These are phyloP conservation scores for Macrotus californicus DNA, from an alignment of 2,113 vertebrate species.

Conservation along the genomic window DNA sequence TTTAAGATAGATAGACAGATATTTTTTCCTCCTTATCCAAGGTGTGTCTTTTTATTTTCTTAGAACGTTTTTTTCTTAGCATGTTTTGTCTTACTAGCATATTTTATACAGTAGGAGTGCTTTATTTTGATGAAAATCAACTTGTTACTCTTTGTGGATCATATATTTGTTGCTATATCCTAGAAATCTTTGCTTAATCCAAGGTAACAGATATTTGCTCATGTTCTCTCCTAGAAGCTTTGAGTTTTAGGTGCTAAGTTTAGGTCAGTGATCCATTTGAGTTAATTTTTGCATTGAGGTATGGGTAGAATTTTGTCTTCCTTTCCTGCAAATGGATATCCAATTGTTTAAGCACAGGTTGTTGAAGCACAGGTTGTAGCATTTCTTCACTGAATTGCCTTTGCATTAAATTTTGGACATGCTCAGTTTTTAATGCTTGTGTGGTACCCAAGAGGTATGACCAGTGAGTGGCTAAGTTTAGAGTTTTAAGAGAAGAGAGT, in stretches of 20 bases:
- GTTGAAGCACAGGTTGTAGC: not conserved
- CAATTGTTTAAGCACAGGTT: not conserved
- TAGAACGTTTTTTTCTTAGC: no score
- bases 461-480: not conserved
- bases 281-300: not conserved
- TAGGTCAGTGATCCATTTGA: not conserved
- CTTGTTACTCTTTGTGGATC: not conserved
- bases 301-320: not conserved
- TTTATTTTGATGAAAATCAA: not conserved
- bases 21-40: not conserved
- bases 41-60: not conserved
- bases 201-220: not conserved
- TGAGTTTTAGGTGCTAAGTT: not conserved
- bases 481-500: not conserved
- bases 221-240: not conserved
- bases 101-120: not conserved
- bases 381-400: not conserved
- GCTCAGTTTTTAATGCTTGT: not conserved
- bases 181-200: not conserved
- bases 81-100: no score
- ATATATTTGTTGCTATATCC: not conserved
- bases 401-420: not conserved
- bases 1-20: no score
- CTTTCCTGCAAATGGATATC: not conserved
- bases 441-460: not conserved